Evolutionary conservation across 1,140 invertebrate species (phyloP).

Genomic region (Bombus waltoni): DNA sequence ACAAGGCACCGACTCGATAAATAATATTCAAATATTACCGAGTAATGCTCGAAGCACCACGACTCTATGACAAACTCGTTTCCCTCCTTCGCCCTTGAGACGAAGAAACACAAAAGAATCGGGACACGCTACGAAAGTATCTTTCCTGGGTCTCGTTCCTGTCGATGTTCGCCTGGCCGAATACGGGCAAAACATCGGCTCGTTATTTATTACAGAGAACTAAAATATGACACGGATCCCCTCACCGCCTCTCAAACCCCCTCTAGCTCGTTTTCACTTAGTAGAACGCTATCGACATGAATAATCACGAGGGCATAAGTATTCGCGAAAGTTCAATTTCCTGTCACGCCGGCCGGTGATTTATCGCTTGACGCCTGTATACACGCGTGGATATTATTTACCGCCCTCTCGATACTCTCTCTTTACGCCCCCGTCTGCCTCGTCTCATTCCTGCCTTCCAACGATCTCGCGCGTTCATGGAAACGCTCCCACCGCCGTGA

Average conservation of each 20-base stretch:
- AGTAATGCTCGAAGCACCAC: background rate
- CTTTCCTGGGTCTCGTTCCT: no score
- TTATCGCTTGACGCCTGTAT: constrained; percentile 63
- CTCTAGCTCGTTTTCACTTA: constrained; percentile 34
- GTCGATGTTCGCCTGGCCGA: background rate
- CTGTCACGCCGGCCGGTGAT: constrained; percentile 61
- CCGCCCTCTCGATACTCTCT: constrained; percentile 54
- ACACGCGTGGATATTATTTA: constrained; percentile 70
- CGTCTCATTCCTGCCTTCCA: constrained; percentile 12
- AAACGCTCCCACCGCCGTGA: constrained; percentile 35
- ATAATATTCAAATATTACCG: background rate
- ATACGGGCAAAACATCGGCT: constrained; percentile 31
- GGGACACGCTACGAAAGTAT: background rate
- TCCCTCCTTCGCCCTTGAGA: background rate
- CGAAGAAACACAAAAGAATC: background rate
- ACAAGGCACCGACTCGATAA: background rate
- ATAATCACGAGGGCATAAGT: constrained; percentile 69
- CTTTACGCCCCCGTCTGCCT: constrained; percentile 4
- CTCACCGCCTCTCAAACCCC: background rate
- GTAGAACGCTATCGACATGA: constrained; percentile 60
- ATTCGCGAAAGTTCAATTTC: constrained; percentile 71
- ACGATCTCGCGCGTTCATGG: constrained; percentile 38
- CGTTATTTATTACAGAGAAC: constrained; percentile 60
- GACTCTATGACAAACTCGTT: background rate
- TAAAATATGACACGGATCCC: constrained; percentile 56